These are phyloP conservation scores for Mesoclemmys tuberculata DNA, from an alignment of 2,113 vertebrate species.

Conservation along the genomic window DNA sequence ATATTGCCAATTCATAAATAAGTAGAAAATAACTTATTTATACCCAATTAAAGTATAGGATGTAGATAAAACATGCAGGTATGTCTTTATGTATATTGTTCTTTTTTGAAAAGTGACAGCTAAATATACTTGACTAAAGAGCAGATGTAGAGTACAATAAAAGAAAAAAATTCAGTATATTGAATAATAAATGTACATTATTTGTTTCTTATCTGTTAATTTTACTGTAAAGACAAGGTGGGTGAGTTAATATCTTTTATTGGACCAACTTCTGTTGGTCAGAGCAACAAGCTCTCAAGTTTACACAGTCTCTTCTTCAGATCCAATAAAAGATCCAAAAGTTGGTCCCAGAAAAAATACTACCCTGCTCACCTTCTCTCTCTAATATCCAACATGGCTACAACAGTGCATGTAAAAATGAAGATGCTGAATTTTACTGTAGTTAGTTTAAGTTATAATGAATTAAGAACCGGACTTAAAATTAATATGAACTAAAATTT, in stretches of 20 bases:
- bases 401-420: too few relatives aligned
- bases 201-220: background rate
- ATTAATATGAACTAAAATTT: background rate
- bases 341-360: too few relatives aligned
- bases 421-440: too few relatives aligned
- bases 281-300: too few relatives aligned
- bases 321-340: too few relatives aligned
- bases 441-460: background rate
- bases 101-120: background rate
- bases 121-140: background rate
- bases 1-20: background rate
- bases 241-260: background rate
- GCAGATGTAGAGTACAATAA: background rate
- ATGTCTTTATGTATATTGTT: background rate
- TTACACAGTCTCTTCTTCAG: too few relatives aligned
- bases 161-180: background rate
- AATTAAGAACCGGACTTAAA: background rate
- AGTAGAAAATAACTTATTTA: background rate
- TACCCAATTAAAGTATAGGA: background rate
- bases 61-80: background rate
- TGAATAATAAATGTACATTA: background rate
- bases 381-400: too few relatives aligned
- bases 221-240: background rate
- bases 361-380: too few relatives aligned
- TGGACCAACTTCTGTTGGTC: too few relatives aligned